phyloP scores from a whole-genome alignment of 1,140 invertebrate genomes.

The Drosophila nigrodunni region DNA sequence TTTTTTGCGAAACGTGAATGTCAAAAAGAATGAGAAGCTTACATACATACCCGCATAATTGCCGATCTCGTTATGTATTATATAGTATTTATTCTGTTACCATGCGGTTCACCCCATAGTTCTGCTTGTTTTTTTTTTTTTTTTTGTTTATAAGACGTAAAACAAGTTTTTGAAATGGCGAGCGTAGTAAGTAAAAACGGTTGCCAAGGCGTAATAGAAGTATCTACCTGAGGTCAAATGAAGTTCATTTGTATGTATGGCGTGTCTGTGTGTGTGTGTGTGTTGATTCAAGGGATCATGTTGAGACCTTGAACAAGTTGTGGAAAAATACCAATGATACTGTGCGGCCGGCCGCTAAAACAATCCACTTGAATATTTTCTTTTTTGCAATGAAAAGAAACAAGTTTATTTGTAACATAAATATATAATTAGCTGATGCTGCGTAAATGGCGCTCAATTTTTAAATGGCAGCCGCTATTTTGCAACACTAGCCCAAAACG shows the following conservation, averaged over 20 bases:
- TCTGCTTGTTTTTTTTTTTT: constrained; percentile 32
- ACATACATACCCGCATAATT: constrained; percentile 50
- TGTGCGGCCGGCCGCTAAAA: not conserved
- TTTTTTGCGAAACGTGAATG: constrained; percentile 34
- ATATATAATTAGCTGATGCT: not conserved
- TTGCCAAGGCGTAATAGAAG: constrained; percentile 70
- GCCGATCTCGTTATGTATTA: constrained; percentile 38
- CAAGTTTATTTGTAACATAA: not conserved
- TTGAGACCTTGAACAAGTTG: constrained; percentile 36
- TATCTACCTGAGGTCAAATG: constrained; percentile 62
- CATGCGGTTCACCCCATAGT: constrained; percentile 47
- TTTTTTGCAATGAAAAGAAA: not conserved
- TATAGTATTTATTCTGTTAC: constrained; percentile 51
- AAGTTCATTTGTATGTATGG: constrained; percentile 34
- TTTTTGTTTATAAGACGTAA: constrained; percentile 46
- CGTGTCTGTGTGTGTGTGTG: too few species aligned
- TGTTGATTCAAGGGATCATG: constrained; percentile 48
- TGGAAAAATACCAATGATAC: constrained; percentile 66
- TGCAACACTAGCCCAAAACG: not conserved
- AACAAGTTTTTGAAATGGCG: constrained; percentile 67
- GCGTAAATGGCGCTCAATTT: not conserved
- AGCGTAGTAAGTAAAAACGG: constrained; percentile 28
- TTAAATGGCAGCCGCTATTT: not conserved
- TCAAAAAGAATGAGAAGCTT: constrained; percentile 10
- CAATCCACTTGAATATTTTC: not conserved